Evolutionary conservation across 2,113 vertebrate species (phyloP), one percentile per base, ranked within the genome.

Genomic region (Pedetes capensis): DNA sequence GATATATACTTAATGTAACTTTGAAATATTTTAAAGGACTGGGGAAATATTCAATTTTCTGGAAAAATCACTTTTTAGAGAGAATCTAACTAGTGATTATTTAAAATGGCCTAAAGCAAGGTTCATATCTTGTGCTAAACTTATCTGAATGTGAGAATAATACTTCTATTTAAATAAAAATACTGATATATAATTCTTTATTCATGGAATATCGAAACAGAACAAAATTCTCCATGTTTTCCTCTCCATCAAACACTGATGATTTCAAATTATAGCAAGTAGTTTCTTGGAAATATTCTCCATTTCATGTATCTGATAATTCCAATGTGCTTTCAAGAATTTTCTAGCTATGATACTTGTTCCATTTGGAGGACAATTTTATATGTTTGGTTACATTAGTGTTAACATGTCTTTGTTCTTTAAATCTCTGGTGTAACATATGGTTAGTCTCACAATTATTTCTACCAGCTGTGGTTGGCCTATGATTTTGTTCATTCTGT

Each of bases 401-500:
- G 79, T 94, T 91, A 93, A 92, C 94, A 91, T 9, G 12, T 85
- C 95, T 93, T 92, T 95, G 87, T 95, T 97, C 84, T 91, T 95
- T 91, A 96, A 93, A 72, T 93, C 90, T 91, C 93, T 37, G 37
- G 82, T 81, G 55, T 84, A 88, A 79, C 95, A 96, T 96, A 93
- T 7, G 32, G 87, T 91, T 97, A 92, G 87, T 84, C 69, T 96
- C 80, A 64, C 89, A 61, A 79, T 94, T 96, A 97, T 97, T 89
- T 82, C 68, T 74, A 93, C 84, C 93, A 97, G 95, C 95, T 97
- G 95, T 3, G 3, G 57, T 75, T 94, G 72, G 93, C 76, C 95
- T 95, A 66, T 87, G 87, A 94, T 88, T 97, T 92, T 93, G 68
- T 87, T 96, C 93, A 90, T 95, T 96, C 61, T 85, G 22, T 95